Base-by-base conservation (phyloP, 2,113 vertebrate genomes). In the Apistogramma diplotaenia region DNA sequence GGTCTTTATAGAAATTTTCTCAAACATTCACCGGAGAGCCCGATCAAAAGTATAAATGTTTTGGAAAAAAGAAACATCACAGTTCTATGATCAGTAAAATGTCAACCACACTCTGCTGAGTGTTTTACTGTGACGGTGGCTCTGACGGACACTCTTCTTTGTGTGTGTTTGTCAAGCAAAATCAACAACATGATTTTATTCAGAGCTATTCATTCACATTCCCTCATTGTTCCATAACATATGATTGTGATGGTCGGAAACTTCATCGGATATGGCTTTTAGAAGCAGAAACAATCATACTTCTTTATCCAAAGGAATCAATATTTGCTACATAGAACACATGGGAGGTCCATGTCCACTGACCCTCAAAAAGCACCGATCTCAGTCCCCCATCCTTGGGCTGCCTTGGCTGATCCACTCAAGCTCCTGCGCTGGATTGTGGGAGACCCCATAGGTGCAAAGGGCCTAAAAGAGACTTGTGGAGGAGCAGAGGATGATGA, bases 311-410 rank as follows among this genome's bases (percentile, higher is more conserved):
- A 55, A 77, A 78, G 21, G 54, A 53, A 76, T 81, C 72, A 54
- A 51, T 62, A 51, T 70, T 81, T 65, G 82, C 87, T 86, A 76
- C 81, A 71, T 61, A 54, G 73, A 29, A 78, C 53, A 83, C 72
- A 78, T 65, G 62, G 67, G 59, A 72, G 62, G 55, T 84, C 61
- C 74, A 77, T 73, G 85, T 85, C 81, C 78, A 18, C 76, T 67
- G 57, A 25, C 33, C n/a, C 82, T 98, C 94, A 99, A 94, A 99
- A 97, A 84, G 96, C 97, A 77, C 97, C 97, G 0, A 98, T 96
- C 90, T 98, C 97, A 49, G 97, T 97, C 27, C 94, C 95, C 97
- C 97, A 98, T 76, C 93, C 95, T 59, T 92, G 96, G 59, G 93
- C 94, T 4, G 95, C 90, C 91, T 95, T 95, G 75, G 91, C 85